A percentile compares a stretch with the other conserved stretches of the same genome.
These are phyloP conservation scores for Anableps anableps DNA, from an alignment of 2,797 vertebrate genomes.

Conservation along the genomic window DNA sequence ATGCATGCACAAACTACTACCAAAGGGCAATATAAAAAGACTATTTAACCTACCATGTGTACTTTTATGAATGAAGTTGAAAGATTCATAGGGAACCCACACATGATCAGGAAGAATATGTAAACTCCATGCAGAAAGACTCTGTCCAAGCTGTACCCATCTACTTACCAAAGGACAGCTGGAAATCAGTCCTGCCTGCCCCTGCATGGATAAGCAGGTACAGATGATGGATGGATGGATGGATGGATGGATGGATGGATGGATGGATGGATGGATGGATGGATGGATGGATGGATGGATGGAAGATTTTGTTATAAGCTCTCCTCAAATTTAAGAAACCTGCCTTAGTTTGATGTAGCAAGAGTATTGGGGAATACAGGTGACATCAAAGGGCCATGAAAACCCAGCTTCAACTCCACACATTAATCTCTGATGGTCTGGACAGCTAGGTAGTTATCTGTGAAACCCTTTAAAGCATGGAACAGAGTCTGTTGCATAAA, in stretches of 20 bases:
- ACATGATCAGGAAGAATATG: not conserved
- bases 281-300: not conserved
- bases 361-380: conserved; percentile 42
- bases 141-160: not conserved
- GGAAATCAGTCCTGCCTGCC: not conserved
- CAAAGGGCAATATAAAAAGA: not conserved
- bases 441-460: conserved; percentile 48
- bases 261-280: not conserved
- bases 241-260: not conserved
- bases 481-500: conserved; percentile 46
- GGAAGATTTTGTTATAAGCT: not conserved
- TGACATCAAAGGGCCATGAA: conserved; percentile 57
- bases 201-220: not conserved
- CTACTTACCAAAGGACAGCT: not conserved
- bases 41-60: not conserved
- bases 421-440: conserved; percentile 35
- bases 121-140: not conserved
- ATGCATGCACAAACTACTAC: too few relatives aligned
- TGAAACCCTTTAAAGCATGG: conserved; percentile 49
- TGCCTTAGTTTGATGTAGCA: conserved; percentile 29
- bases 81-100: not conserved
- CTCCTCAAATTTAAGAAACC: conserved; percentile 8
- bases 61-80: not conserved
- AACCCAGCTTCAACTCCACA: conserved; percentile 46
- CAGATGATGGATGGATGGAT: not conserved